Conservation (phyloP, 2,888 invertebrate genomes). For the Eristalis pertinax region DNA sequence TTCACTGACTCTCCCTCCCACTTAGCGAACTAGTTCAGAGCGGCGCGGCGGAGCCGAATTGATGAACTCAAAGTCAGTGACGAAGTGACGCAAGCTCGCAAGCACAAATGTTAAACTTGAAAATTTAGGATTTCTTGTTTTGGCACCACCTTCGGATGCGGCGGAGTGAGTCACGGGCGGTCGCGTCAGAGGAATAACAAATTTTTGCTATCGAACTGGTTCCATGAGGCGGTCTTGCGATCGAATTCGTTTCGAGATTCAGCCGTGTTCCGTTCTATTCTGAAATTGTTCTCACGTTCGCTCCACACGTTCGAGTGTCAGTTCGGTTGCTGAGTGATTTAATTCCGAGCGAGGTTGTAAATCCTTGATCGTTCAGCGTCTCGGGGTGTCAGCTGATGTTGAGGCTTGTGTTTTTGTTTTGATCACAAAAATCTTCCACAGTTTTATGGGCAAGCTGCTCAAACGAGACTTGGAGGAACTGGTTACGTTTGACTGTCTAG, state of each 20-base stretch:
- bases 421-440: neutral
- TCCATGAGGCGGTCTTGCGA: neutral
- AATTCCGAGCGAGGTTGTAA: neutral
- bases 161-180: neutral
- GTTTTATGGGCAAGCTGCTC: neutral
- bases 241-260: neutral
- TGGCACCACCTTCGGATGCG: neutral
- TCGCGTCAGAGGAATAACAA: neutral
- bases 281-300: neutral
- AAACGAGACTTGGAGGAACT: neutral
- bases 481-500: neutral
- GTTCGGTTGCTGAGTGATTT: neutral
- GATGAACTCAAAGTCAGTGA: too few relatives aligned
- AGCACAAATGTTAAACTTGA: neutral
- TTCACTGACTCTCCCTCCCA: neutral
- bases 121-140: slow-evolving; percentile 23
- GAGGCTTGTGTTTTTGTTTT: neutral
- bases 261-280: neutral
- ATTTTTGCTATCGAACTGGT: neutral
- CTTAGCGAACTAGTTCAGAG: neutral
- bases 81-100: neutral
- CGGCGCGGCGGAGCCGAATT: neutral
- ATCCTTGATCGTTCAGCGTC: too few relatives aligned
- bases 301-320: neutral
- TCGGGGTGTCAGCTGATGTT: neutral